Conservation (phyloP, 2,113 vertebrate species). For the Sylvietta virens region DNA sequence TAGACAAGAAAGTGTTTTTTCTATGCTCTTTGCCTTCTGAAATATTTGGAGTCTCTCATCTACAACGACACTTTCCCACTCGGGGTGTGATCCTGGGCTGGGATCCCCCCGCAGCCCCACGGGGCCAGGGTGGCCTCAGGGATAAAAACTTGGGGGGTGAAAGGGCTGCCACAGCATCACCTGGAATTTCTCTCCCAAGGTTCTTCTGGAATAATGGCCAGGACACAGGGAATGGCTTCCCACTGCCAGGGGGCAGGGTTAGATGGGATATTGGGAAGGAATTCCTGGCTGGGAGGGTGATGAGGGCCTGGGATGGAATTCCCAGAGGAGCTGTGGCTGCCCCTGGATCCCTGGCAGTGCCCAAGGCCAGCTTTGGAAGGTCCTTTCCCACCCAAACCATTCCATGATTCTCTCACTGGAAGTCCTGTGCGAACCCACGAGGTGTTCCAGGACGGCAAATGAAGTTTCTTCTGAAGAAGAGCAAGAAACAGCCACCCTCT, state of each 20-base stretch:
- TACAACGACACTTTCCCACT: neutral
- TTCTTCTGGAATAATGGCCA: accelerated
- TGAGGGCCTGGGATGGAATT: neutral
- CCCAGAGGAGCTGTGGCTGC: neutral
- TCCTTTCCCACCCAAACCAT: neutral
- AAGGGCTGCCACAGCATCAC: accelerated
- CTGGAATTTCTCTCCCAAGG: neutral
- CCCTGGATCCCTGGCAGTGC: neutral
- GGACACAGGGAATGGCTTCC: neutral
- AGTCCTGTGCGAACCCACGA: neutral
- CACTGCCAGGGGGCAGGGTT: neutral
- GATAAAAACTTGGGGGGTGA: accelerated
- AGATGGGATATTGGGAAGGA: neutral
- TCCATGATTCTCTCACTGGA: neutral
- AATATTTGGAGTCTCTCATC: no score
- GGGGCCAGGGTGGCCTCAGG: accelerated
- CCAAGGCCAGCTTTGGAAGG: neutral
- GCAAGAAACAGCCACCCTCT: neutral
- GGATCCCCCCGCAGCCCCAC: accelerated
- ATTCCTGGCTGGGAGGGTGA: accelerated
- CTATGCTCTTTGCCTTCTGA: no score
- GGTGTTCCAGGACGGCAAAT: neutral
- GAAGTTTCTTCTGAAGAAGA: neutral
- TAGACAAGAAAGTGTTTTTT: no score
- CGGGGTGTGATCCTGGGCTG: neutral